Percentiles rank a stretch among this genome's conserved stretches.
phyloP scores from a whole-genome alignment of 2,113 vertebrate genomes.

The Asarcornis scutulata region DNA sequence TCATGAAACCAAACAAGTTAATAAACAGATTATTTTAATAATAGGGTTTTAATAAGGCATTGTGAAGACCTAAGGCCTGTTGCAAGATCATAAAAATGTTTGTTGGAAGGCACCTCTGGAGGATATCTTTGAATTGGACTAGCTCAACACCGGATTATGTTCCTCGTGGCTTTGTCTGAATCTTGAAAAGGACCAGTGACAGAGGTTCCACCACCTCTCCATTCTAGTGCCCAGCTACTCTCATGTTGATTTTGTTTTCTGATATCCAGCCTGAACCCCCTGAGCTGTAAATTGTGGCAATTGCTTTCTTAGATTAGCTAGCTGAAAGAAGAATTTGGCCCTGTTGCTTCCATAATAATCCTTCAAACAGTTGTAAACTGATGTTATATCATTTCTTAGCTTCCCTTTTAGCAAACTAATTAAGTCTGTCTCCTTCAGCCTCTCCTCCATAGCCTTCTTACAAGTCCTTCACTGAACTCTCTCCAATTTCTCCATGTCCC shows the following conservation, averaged over 20 bases:
- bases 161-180: background rate
- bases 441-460: background rate
- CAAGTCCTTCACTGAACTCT: background rate
- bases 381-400: background rate
- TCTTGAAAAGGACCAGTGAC: background rate
- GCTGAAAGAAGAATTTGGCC: background rate
- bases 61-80: background rate
- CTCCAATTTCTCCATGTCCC: background rate
- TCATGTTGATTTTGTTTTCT: background rate
- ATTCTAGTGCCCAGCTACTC: background rate
- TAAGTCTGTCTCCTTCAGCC: background rate
- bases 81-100: background rate
- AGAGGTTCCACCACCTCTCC: background rate
- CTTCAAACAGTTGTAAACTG: background rate
- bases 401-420: background rate
- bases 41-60: background rate
- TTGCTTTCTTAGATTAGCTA: background rate
- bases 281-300: background rate
- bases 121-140: background rate
- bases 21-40: slow-evolving; percentile 33
- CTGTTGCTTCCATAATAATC: background rate
- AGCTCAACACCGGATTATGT: background rate
- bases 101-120: background rate
- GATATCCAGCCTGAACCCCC: background rate
- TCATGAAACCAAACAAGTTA: slow-evolving; percentile 29